Conservation (phyloP, 2,797 vertebrate species). For the Manis javanica region DNA sequence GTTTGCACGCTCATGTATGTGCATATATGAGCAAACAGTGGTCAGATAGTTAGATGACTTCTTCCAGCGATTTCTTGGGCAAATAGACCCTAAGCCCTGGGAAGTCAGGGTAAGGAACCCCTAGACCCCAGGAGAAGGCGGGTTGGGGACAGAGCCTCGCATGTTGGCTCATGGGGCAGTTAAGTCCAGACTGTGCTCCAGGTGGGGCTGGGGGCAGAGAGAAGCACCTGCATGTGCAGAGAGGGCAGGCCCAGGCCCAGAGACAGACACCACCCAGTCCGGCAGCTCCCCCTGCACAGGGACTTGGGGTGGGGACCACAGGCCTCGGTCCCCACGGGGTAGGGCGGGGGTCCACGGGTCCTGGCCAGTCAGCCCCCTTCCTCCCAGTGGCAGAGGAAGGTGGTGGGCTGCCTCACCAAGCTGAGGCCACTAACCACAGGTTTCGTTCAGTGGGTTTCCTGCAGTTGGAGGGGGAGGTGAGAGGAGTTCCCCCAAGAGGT, state of each 20-base stretch:
- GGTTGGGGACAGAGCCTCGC: too few species aligned
- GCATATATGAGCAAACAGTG: background rate
- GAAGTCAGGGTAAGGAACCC: background rate
- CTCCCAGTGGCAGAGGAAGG: background rate
- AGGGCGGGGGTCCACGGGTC: fast-evolving
- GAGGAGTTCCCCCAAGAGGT: background rate
- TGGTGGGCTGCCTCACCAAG: fast-evolving
- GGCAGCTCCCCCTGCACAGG: too few species aligned
- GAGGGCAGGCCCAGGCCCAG: background rate
- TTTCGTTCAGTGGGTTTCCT: background rate
- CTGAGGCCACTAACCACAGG: background rate
- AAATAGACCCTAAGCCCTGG: background rate
- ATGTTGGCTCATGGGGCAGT: too few species aligned
- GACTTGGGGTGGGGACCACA: background rate
- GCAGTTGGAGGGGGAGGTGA: background rate
- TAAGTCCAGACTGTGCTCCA: background rate
- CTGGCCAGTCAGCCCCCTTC: background rate
- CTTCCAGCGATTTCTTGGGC: background rate
- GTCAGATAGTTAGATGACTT: fast-evolving
- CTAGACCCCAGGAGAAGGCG: background rate
- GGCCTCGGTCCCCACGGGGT: fast-evolving
- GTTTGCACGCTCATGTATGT: too few species aligned
- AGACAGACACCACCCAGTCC: background rate
- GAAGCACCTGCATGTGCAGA: background rate
- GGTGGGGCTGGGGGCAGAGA: background rate